These are phyloP conservation scores for Cantharis rustica DNA, from an alignment of 2,888 invertebrate genomes.

Conservation along the genomic window DNA sequence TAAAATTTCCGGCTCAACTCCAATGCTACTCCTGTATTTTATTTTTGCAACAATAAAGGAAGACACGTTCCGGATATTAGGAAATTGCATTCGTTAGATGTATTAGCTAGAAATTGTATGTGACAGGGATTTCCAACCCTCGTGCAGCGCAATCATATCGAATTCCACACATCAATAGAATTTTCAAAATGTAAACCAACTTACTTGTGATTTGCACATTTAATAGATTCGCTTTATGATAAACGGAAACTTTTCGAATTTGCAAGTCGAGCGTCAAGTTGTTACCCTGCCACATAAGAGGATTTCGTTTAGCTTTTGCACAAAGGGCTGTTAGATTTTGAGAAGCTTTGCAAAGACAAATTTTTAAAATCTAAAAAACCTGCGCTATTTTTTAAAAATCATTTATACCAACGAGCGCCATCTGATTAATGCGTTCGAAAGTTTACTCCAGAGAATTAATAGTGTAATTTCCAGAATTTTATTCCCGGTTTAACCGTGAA, in stretches of 20 bases:
- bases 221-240: not conserved
- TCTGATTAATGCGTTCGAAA: too few species aligned
- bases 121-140: conserved; percentile 23
- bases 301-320: not conserved
- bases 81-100: conserved; percentile 23
- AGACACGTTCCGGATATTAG: not conserved
- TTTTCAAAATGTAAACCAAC: not conserved
- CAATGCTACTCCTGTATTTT: not conserved
- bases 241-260: not conserved
- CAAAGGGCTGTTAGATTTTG: not conserved
- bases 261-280: not conserved
- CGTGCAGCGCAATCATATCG: not conserved
- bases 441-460: too few species aligned
- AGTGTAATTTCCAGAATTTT: too few species aligned
- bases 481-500: too few species aligned
- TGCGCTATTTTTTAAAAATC: too few species aligned
- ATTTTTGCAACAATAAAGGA: not conserved
- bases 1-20: not conserved
- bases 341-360: not conserved
- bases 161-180: not conserved
- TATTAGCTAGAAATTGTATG: conserved; percentile 36
- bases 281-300: not conserved
- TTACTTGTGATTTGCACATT: not conserved
- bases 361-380: too few species aligned
- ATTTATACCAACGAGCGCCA: too few species aligned